Base-by-base conservation (phyloP, 2,888 invertebrate genomes). In the Protophormia terraenovae region DNA sequence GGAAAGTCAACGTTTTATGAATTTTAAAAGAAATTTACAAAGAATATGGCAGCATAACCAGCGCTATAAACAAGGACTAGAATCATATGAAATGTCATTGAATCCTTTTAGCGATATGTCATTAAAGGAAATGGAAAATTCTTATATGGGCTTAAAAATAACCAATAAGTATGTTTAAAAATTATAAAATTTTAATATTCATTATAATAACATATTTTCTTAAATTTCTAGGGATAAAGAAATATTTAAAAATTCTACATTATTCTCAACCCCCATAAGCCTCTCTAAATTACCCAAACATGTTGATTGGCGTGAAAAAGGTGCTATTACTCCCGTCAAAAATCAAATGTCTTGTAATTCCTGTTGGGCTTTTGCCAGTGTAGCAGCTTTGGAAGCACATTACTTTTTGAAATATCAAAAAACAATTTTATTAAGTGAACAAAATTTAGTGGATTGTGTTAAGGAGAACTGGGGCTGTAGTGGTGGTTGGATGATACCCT, bases 301-400 rank as follows among this genome's bases (percentile, higher is more conserved):
- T 62, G 95, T 97, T 72, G 98, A 98, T 93, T 98, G 98, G 98
- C 95, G 97, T 90, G 90, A 93, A 75, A 91, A 95, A 86, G 98
- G 98, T 58, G 97, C 97, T 85, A 98, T 98, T 82, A 98, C 98
- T 16, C 94, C 94, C 0, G 94, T 98, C 87, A 98, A 98, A 93
- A 96, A 98, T 94, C 98, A 98, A 94, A 97, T 96, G 90, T 94
- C 95, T 90, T 98, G 98, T 93, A 97, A 97, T 83, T 97, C 97
- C 3, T 98, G 98, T 94, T 98, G 98, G 98, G 95, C 97, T 60
- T 98, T 98, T 94, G 97, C 97, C 90, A 94, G 96, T 96, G 98
- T 98, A 72, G 98, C 98, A n/a, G 93, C 97, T 0, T 93, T 98
- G 14, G 98, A 98, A 93, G 97, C 96, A 0, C 97, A 98, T 92